phyloP scores from a whole-genome alignment of 2,888 invertebrate species.

The Mesopsocus fuscifrons region DNA sequence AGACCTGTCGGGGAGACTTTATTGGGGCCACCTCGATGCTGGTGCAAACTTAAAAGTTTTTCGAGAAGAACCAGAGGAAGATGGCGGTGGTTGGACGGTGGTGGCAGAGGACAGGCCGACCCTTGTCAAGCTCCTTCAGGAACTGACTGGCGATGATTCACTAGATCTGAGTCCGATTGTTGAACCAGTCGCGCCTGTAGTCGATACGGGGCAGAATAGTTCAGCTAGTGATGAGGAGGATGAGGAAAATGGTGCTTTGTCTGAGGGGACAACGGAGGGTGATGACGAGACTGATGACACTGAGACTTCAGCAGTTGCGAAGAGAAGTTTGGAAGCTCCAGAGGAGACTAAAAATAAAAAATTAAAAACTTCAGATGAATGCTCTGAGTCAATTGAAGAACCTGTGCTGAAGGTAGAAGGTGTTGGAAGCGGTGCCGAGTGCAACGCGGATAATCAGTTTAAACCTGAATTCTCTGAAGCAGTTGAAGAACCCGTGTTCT shows the following conservation, averaged over 20 bases:
- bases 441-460: conserved; percentile 28
- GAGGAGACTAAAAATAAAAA: conserved; percentile 12
- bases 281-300: conserved; percentile 26
- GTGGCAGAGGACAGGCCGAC: conserved; percentile 76
- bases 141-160: conserved; percentile 30
- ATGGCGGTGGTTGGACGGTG: conserved; percentile 84
- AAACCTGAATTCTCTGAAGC: conserved; percentile 37
- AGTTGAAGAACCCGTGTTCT: conserved; percentile 51
- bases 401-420: conserved; percentile 49
- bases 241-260: conserved; percentile 12
- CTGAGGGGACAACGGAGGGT: conserved; percentile 15
- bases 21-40: conserved; percentile 85
- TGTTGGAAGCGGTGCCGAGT: conserved; percentile 45
- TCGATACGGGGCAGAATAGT: conserved; percentile 22
- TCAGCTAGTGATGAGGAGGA: conserved; percentile 14
- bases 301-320: conserved; percentile 15
- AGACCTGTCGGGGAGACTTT: conserved; percentile 77
- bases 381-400: conserved; percentile 52
- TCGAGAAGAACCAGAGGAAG: conserved; percentile 90
- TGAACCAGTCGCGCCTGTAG: conserved; percentile 30
- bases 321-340: conserved; percentile 11
- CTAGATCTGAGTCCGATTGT: conserved; percentile 7
- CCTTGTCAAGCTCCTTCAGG: conserved; percentile 55
- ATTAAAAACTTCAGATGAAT: conserved; percentile 19
- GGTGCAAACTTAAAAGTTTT: conserved; percentile 81